Evolutionary conservation across 1,140 invertebrate genomes (phyloP).

Genomic region (Papilio xuthus): DNA sequence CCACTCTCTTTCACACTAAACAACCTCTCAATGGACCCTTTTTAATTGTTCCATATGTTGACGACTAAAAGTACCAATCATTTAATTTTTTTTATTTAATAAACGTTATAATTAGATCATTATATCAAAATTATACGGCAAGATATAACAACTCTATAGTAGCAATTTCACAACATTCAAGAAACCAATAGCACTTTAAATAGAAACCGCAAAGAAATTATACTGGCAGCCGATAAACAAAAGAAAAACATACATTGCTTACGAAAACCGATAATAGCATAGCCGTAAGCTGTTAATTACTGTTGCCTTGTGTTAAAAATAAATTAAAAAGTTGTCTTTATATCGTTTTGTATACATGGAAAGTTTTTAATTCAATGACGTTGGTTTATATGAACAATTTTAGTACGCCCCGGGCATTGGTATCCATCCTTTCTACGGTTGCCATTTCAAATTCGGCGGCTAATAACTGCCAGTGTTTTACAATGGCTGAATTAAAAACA

Average conservation of each 20-base stretch:
- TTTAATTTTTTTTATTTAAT: not conserved
- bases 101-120: not conserved
- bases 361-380: conserved; percentile 55
- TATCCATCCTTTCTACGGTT: conserved; percentile 32
- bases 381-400: conserved; percentile 68
- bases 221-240: conserved; percentile 50
- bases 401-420: conserved; percentile 53
- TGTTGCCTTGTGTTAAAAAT: conserved; percentile 53
- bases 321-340: conserved; percentile 59
- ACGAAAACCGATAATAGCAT: conserved; percentile 64
- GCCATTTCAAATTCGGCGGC: conserved; percentile 20
- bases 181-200: conserved; percentile 39
- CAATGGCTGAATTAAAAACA: conserved; percentile 61
- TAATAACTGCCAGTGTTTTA: conserved; percentile 34
- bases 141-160: not conserved
- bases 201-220: conserved; percentile 57
- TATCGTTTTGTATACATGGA: conserved; percentile 54
- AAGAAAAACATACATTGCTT: conserved; percentile 53
- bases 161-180: conserved; percentile 27
- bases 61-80: not conserved
- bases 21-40: too few species aligned
- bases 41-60: too few species aligned
- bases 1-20: too few species aligned
- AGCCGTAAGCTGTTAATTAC: conserved; percentile 66
- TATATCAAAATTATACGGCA: not conserved